Evolutionary conservation across 1,140 invertebrate genomes (phyloP).

Genomic region (Saccostrea cuccullata): DNA sequence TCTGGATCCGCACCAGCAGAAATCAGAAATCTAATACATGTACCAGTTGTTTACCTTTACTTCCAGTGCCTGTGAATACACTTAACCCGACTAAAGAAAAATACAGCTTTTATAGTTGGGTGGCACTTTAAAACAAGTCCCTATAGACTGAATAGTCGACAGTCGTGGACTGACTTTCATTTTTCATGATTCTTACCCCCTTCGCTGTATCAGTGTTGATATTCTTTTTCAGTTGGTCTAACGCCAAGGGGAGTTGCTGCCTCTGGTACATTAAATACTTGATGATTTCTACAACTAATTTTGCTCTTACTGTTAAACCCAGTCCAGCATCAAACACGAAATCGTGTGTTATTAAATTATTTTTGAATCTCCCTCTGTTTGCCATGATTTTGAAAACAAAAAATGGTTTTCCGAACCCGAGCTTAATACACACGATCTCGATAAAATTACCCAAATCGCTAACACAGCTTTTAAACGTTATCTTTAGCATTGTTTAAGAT

Average conservation of each 20-base stretch:
- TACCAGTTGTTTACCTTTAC: too few species aligned
- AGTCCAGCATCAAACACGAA: slow-evolving; percentile 16
- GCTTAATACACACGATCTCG: background rate
- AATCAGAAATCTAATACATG: too few species aligned
- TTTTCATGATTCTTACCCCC: background rate
- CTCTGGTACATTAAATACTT: slow-evolving; percentile 20
- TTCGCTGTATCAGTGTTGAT: background rate
- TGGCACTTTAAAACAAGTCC: too few species aligned
- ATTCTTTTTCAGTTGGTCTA: slow-evolving; percentile 1
- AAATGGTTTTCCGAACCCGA: too few species aligned
- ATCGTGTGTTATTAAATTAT: slow-evolving; percentile 12
- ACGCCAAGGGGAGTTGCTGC: background rate
- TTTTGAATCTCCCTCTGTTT: slow-evolving; percentile 26
- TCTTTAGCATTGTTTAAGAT: too few species aligned
- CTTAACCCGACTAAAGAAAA: too few species aligned
- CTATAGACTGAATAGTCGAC: too few species aligned
- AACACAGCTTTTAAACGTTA: too few species aligned
- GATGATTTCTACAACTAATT: slow-evolving; percentile 1
- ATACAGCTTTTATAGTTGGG: too few species aligned
- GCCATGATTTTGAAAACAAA: slow-evolving; percentile 20
- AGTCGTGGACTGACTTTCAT: background rate
- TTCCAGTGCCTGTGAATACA: too few species aligned
- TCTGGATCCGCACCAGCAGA: too few species aligned
- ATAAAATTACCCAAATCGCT: background rate
- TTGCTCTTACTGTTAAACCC: background rate